Evolutionary conservation across 2,888 invertebrate genomes (phyloP).

Genomic region (Thymelicus acteon): DNA sequence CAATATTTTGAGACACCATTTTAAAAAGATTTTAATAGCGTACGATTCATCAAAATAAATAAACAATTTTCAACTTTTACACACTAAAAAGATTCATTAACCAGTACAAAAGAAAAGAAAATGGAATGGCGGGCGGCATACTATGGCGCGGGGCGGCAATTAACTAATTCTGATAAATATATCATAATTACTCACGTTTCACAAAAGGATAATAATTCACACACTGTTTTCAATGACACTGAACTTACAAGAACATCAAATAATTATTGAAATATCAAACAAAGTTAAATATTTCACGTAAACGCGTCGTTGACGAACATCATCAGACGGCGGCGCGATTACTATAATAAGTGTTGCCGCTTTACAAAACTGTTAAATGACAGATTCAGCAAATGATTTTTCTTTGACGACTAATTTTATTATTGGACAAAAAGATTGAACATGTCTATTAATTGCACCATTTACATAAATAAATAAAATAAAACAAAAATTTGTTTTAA

Average conservation of each 20-base stretch:
- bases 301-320: slow-evolving; percentile 64
- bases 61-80: background rate
- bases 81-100: background rate
- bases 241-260: slow-evolving; percentile 50
- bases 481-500: too few species aligned
- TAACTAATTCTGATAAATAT: slow-evolving; percentile 41
- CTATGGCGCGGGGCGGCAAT: slow-evolving; percentile 62
- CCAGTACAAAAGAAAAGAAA: slow-evolving; percentile 47
- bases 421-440: too few species aligned
- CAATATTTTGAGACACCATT: background rate
- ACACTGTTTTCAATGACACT: slow-evolving; percentile 55
- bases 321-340: slow-evolving; percentile 54
- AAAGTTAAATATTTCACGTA: slow-evolving; percentile 53
- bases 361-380: too few species aligned
- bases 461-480: too few species aligned
- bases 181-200: slow-evolving; percentile 59
- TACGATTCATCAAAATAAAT: slow-evolving; percentile 1
- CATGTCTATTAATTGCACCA: too few species aligned
- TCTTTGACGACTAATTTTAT: too few species aligned
- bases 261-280: slow-evolving; percentile 51
- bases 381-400: too few species aligned
- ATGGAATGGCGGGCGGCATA: slow-evolving; percentile 76
- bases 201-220: slow-evolving; percentile 49
- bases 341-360: slow-evolving; percentile 21
- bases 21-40: background rate